Conservation (phyloP, 2,797 vertebrate genomes). For the Etheostoma perlongum region DNA sequence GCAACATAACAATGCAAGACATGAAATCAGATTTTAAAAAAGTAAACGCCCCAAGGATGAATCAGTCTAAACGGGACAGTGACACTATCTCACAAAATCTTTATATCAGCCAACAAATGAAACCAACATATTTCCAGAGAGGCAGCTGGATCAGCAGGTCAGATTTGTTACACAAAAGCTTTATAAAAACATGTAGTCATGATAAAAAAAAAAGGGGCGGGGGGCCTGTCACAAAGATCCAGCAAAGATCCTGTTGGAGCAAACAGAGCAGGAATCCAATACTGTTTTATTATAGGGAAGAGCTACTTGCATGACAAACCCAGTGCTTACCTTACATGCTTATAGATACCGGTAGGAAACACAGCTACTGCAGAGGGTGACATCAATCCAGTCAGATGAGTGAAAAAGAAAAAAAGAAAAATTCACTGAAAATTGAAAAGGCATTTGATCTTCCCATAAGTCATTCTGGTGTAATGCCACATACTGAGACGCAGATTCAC, state of each 20-base stretch:
- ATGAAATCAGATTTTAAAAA: conserved; percentile 34
- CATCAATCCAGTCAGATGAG: background rate
- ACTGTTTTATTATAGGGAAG: conserved; percentile 1
- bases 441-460: conserved; percentile 34
- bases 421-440: conserved; percentile 36
- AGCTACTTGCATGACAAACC: conserved; percentile 40
- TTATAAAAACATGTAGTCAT: conserved; percentile 43
- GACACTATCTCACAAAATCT: conserved; percentile 26
- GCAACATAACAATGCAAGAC: conserved; percentile 46
- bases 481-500: conserved; percentile 5
- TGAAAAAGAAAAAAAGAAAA: conserved; percentile 26
- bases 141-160: conserved; percentile 38
- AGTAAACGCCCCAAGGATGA: conserved; percentile 34
- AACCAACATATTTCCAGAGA: conserved; percentile 49
- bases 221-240: conserved; percentile 12
- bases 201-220: background rate
- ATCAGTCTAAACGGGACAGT: conserved; percentile 35
- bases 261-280: conserved; percentile 4
- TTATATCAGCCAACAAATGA: conserved; percentile 48
- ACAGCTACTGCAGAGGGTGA: conserved; percentile 27
- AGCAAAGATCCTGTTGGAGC: conserved; percentile 24
- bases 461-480: conserved; percentile 33
- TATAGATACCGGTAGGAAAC: conserved; percentile 17
- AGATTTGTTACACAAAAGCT: conserved; percentile 29
- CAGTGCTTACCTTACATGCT: conserved; percentile 57